Base-by-base conservation (phyloP, 2,113 vertebrate species). In the Apodemus speciosus region DNA sequence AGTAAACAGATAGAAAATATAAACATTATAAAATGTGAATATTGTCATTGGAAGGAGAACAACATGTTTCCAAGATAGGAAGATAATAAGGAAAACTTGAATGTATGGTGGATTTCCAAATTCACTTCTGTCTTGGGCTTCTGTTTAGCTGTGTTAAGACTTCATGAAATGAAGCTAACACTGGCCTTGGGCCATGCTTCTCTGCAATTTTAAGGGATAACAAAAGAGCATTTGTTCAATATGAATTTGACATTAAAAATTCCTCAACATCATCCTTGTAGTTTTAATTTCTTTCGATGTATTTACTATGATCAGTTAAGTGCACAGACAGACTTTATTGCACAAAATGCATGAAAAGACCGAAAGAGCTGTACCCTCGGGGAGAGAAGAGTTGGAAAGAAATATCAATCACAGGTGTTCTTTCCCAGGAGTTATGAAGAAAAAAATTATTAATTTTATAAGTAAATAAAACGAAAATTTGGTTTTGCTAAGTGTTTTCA, bases 61-160 rank as follows among this genome's bases (percentile, higher is more conserved):
- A 75, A 94, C 73, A 77, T 60, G 88, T 95, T 96, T 60, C 60
- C n/a, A 87, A 87, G 71, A 93, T 93, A 75, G 93, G 21, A 87
- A 91, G 32, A 77, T 15, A 18, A n/a, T 8, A 15, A 66, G 69
- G 62, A 88, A 9, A 96, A 62, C 30, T 88, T 92, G 93, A 90
- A 73, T 69, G 76, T 51, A 66, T 5, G 46, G 64, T 66, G 20
- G 49, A 6, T 89, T 92, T 91, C 72, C 73, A 80, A 75, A 87
- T 56, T n/a, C 8, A 85, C 60, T 72, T 94, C 77, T 68, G 88
- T 91, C 51, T 73, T 68, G 51, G 71, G 43, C 35, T 85, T 93
- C 87, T 94, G 62, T 64, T 85, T 73, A 77, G 68, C 32, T 92
- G 0, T n/a, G 60, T 2, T 66, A 85, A 79, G 9, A 80, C 49